These are phyloP conservation scores for Chrysogorgia sp. DNA, from an alignment of 92 coral and sea anemone species.

Conservation along the genomic window DNA sequence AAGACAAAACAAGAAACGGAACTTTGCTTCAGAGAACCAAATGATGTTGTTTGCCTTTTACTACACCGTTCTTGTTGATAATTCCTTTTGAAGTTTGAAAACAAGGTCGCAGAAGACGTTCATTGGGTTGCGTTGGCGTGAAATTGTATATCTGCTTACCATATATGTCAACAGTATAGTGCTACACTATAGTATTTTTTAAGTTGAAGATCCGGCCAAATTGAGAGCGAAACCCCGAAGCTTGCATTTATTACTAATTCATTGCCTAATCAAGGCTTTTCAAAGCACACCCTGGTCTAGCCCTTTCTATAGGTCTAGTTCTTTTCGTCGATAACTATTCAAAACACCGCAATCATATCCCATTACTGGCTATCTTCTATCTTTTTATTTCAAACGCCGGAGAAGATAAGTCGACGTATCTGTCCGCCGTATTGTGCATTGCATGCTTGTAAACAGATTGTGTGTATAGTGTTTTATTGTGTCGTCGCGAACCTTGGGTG, in stretches of 20 bases:
- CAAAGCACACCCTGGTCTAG: too few relatives aligned
- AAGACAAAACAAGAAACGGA: neutral
- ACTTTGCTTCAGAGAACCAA: neutral
- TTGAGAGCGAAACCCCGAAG: neutral
- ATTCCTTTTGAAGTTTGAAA: too few relatives aligned
- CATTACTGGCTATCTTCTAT: neutral
- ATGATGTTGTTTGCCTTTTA: too few relatives aligned
- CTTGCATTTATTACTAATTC: neutral
- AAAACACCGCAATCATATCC: too few relatives aligned
- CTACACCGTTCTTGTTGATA: too few relatives aligned
- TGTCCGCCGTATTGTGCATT: neutral
- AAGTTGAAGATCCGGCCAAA: neutral
- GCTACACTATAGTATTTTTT: neutral
- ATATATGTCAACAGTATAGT: slow-evolving; percentile 8
- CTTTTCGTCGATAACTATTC: too few relatives aligned
- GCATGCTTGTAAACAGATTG: slow-evolving; percentile 12
- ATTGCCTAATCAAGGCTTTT: neutral
- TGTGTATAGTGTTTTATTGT: slow-evolving; percentile 2
- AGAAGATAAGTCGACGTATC: neutral
- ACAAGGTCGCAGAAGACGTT: neutral
- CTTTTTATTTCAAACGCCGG: neutral
- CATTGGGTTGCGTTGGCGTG: too few relatives aligned
- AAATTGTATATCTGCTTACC: slow-evolving; percentile 8
- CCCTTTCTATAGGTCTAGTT: too few relatives aligned
- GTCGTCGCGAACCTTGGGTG: slow-evolving; percentile 17